Percentiles rank a stretch among this genome's conserved stretches.
Evolutionary conservation across 2,113 vertebrate species (phyloP).

Genomic region (Scomber scombrus): DNA sequence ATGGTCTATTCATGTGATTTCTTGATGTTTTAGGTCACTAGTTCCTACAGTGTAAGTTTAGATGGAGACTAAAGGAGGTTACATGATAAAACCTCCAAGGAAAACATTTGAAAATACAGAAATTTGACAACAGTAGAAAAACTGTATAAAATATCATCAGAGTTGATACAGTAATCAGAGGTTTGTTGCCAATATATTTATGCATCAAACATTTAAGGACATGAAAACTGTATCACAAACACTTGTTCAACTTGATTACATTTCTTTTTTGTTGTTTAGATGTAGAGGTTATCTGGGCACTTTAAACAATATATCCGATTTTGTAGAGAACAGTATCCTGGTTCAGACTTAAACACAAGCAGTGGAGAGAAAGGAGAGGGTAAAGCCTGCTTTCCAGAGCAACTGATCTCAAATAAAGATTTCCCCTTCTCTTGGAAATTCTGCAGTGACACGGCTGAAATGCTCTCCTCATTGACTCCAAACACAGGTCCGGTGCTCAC

Average conservation of each 20-base stretch:
- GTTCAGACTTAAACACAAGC: conserved; percentile 37
- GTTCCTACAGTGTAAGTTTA: conserved; percentile 58
- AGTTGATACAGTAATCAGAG: background rate
- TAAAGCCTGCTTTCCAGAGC: conserved; percentile 65
- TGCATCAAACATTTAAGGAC: background rate
- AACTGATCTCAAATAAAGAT: conserved; percentile 90
- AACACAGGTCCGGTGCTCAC: conserved; percentile 84
- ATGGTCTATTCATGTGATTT: conserved; percentile 79
- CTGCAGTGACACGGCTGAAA: conserved; percentile 86
- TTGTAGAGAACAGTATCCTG: conserved; percentile 33
- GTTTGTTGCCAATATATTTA: background rate
- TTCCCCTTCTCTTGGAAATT: conserved; percentile 83
- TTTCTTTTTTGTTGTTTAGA: conserved; percentile 8
- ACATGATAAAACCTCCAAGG: conserved; percentile 78
- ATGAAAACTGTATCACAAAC: background rate
- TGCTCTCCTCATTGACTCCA: conserved; percentile 87
- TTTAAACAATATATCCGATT: conserved; percentile 32
- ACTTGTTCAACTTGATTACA: conserved; percentile 22
- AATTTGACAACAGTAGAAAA: conserved; percentile 15
- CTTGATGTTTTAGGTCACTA: conserved; percentile 80
- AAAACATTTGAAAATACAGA: conserved; percentile 55
- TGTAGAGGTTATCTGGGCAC: background rate
- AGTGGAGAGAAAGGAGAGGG: conserved; percentile 40
- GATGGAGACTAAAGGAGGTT: conserved; percentile 56
- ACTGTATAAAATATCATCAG: background rate